Conservation (phyloP, 2,113 vertebrate genomes). For the Alligator sinensis region DNA sequence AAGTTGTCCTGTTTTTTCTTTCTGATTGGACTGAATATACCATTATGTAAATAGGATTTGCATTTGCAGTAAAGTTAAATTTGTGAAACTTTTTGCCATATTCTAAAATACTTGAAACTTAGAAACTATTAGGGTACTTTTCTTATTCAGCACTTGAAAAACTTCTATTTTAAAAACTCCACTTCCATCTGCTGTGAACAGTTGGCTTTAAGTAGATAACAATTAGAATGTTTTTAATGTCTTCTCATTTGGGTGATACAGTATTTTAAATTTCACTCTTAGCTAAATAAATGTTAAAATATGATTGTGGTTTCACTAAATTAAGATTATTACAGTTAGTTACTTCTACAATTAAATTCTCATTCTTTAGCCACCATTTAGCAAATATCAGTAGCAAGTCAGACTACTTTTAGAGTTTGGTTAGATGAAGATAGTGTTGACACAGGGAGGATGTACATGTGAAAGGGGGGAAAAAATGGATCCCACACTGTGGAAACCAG, state of each 20-base stretch:
- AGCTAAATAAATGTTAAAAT: constrained; percentile 15
- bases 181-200: constrained; percentile 36
- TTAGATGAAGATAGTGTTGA: not conserved
- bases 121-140: not conserved
- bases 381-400: not conserved
- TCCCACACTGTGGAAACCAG: not conserved
- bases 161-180: not conserved
- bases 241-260: constrained; percentile 41
- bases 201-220: not conserved
- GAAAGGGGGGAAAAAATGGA: not conserved
- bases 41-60: not conserved
- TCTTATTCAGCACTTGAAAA: not conserved
- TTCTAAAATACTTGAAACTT: not conserved
- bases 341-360: not conserved
- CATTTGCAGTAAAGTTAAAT: not conserved
- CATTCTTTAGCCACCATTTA: not conserved
- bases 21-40: not conserved
- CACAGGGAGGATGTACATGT: not conserved
- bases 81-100: not conserved
- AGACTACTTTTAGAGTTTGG: not conserved
- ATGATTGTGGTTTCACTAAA: not conserved
- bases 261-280: constrained; percentile 51
- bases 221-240: not conserved
- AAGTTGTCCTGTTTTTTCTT: not conserved
- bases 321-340: not conserved